These are phyloP conservation scores for Kobus ellipsiprymnus DNA, from an alignment of 2,113 vertebrate species.

Conservation along the genomic window DNA sequence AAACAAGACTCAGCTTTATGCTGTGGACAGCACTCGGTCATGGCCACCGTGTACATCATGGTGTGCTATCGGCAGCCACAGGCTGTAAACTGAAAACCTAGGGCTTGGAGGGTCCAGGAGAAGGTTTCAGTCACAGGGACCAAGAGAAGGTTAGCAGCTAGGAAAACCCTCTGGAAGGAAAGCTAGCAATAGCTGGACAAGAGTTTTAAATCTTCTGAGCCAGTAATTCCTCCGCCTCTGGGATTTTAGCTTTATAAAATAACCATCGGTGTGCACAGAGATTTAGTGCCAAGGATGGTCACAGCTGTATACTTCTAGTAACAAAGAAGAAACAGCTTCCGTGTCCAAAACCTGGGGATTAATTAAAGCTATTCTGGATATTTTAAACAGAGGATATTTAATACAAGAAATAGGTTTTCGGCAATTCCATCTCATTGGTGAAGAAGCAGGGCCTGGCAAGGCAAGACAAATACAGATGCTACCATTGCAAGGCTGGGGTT, in stretches of 20 bases:
- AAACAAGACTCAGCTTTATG: not conserved
- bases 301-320: not conserved
- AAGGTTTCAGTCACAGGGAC: no score
- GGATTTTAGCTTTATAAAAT: not conserved
- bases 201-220: not conserved
- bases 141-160: not conserved
- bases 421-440: not conserved
- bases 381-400: not conserved
- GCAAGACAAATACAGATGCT: not conserved
- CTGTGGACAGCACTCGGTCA: rapidly evolving
- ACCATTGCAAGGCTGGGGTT: not conserved
- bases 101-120: not conserved
- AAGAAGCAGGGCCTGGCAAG: not conserved
- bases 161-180: not conserved
- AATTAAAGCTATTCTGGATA: not conserved
- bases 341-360: not conserved
- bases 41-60: rapidly evolving
- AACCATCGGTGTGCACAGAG: not conserved
- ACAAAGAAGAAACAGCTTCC: not conserved
- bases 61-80: not conserved
- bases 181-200: not conserved
- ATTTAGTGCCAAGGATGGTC: not conserved
- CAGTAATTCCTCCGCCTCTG: not conserved
- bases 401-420: not conserved
- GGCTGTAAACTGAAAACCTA: not conserved